Base-by-base conservation (phyloP, 1,140 invertebrate species). In the Condylostylus longicornis region DNA sequence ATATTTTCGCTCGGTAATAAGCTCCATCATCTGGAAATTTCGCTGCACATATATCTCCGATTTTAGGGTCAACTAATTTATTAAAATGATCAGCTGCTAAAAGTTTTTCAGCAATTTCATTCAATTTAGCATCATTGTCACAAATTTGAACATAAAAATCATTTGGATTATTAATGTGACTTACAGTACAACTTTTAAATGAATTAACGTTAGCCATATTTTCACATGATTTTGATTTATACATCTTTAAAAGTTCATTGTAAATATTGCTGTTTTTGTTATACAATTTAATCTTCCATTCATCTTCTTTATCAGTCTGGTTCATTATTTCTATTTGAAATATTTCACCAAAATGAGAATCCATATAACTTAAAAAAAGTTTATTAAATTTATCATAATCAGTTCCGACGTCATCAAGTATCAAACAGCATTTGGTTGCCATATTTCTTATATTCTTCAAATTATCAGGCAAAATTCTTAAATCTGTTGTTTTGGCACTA, bases 121-220 rank as follows among this genome's bases (percentile, higher is more conserved):
- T 70, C 2, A 79, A 50, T 34, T 68, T 59, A 0, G 58, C 39
- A 3, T 62, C 53, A 18, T 64, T 60, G 18, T 69, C 62, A 25
- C 69, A 66, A 41, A 72, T 63, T 30, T 79, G 77, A 12, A 80
- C 54, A 50, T 73, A 79, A 49, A 82, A 78, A 25, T 76, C 69
- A 21, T 62, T 63, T 1, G 71, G 55, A 0, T 67, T 66, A 43
- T 71, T 67, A 8, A 69, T 62, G 33, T 71, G 69, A 37, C 69
- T 70, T 6, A 79, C 53, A 43, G 62, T 55, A 12, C 65, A 64
- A 45, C 63, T 47, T 45, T 54, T 37, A 37, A n/a, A n/a, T 51
- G 38, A 28, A 38, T 49, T 40, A 42, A 52, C 31, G 51, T 40
- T 0, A 51, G 40, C 0, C 54, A 49, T 14, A 51, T 40, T 33